Base-by-base conservation (phyloP, 2,113 vertebrate species). In the Nematolebias whitei region DNA sequence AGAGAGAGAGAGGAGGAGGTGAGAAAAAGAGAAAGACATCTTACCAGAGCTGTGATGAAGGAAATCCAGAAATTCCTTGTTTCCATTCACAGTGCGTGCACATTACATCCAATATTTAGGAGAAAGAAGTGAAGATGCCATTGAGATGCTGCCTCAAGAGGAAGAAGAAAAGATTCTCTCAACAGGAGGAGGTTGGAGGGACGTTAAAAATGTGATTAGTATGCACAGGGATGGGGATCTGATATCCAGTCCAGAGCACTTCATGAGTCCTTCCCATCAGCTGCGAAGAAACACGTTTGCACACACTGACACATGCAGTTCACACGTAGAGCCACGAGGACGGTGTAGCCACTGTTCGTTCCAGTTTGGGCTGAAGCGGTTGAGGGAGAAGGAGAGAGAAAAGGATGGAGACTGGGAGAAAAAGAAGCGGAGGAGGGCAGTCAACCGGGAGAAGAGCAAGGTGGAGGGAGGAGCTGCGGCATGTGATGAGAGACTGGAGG, bases 31-130 rank as follows among this genome's bases (percentile, higher is more conserved):
- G 49, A 65, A 19, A 63, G 53, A 71, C 55, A 55, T 68, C 51
- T 88, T 87, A 90, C 89, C 86, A 63, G 78, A 71, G 75, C 68
- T 74, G 77, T 72, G 71, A 80, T 20, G 55, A 76, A 60, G 80
- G 82, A 76, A 82, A 85, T 88, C 78, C 82, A 80, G 62, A 79
- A 85, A 88, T 53, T 43, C 77, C 73, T 68, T 83, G 76, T 77
- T 86, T 90, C 85, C 77, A 90, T 90, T 89, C 90, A 85, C 80
- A 14, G 65, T 15, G 68, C 41, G 60, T 79, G 70, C 80, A 86
- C 76, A 84, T 90, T 91, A 92, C 91, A 92, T 93, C 91, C 93
- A 90, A 89, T 85, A 83, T 86, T 44, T 70, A 71, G 64, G 22
- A 63, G 68, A 68, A 78, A 76, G 72, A 78, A 59, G 62, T 69